Base-by-base conservation (phyloP, 1,140 invertebrate genomes). In the Lycorma delicatula region DNA sequence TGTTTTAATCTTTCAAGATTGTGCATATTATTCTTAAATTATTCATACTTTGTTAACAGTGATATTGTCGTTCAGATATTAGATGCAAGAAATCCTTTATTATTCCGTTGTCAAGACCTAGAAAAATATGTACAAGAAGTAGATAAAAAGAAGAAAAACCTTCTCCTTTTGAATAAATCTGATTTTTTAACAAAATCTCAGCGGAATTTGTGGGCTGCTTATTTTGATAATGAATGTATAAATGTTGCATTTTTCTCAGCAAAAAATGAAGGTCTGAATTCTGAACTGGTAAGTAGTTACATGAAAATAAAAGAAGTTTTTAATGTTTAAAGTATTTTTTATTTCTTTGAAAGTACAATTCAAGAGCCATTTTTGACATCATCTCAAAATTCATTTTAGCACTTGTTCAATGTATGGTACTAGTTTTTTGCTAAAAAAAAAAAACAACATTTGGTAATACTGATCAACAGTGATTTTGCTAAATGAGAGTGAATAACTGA, bases 91-190 rank as follows among this genome's bases (percentile, higher is more conserved):
- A 98, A 99, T 79, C 97, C 97, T 2, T 71, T 98, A 27, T 73
- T 99, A 0, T 99, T 98, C 64, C 83, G 89, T 13, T 98, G 89
- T 75, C 79, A 85, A 67, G 97, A 99, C 75, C 75, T 99, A n/a
- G 94, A 97, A 66, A 77, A 74, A 11, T 99, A 99, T 77, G 92
- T 97, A 0, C 82, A 84, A 63, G 93, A 97, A 79, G 77, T 94
- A 11, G 77, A 86, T 69, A 62, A 76, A 46, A 72, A 80, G 56
- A 93, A 98, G 72, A 71, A 79, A 16, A 93, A 87, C 72, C 72
- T 98, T 59, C 76, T 99, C 22, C 74, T 99, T 12, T 72, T 99
- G 4, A 99, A 99, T 72, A 99, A 99, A 72, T 87, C 95, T n/a
- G 97, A 99, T 72, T 87, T 93, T 65, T 77, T 98, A 1, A 93